phyloP scores from a whole-genome alignment of 2,797 vertebrate genomes.

The Sebastes oblongus region DNA sequence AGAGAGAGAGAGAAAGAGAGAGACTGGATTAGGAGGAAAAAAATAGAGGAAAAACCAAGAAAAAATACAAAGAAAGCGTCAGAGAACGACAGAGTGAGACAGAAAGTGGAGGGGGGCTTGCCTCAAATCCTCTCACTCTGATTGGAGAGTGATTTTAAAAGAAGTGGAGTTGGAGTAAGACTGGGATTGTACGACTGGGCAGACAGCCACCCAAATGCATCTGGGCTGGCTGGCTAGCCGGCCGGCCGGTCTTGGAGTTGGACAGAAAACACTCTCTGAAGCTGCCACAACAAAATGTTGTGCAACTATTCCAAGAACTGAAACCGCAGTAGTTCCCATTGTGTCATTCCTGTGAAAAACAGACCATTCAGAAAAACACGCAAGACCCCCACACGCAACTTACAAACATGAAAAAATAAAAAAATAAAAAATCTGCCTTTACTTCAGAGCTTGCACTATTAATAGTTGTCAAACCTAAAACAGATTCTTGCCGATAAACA shows the following conservation, averaged over 20 bases:
- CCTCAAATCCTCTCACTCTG: conserved; percentile 16
- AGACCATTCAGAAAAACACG: conserved; percentile 24
- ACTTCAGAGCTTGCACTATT: not conserved
- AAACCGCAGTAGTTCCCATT: not conserved
- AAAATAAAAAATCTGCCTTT: no score
- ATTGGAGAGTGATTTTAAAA: conserved; percentile 29
- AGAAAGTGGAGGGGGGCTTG: conserved; percentile 17
- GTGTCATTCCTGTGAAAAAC: conserved; percentile 14
- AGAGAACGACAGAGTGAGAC: not conserved
- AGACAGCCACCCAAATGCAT: conserved; percentile 27
- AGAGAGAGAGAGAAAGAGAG: not conserved
- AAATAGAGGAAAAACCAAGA: not conserved
- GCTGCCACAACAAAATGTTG: conserved; percentile 46
- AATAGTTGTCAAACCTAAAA: not conserved
- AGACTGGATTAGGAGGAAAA: no score
- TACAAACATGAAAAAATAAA: not conserved
- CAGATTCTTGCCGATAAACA: no score
- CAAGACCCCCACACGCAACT: not conserved
- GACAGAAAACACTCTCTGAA: conserved; percentile 33
- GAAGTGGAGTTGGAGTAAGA: conserved; percentile 15
- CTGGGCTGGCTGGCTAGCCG: not conserved
- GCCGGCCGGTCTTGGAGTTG: not conserved
- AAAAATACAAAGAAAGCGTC: not conserved
- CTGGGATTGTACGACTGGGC: conserved; percentile 33
- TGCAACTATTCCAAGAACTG: conserved; percentile 39